Base-by-base conservation (phyloP, 2,113 vertebrate species). In the Piprites chloris region DNA sequence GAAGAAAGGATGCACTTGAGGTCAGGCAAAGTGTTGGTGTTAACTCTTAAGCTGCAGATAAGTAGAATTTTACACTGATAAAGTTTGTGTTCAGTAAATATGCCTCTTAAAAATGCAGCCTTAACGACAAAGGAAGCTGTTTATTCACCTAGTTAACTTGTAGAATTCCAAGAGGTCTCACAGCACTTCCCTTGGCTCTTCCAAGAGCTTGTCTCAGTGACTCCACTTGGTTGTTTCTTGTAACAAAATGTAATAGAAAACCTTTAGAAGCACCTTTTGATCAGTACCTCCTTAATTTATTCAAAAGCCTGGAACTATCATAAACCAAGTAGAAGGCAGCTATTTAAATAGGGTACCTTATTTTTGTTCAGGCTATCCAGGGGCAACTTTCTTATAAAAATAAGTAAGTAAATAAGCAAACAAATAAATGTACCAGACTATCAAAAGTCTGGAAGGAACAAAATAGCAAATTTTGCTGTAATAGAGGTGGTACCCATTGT, bases 401-500 rank as follows among this genome's bases (percentile, higher is more conserved):
- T 37, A 65, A 14, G 0, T 8, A 42, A 58, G 9, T 21, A 69
- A 69, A 10, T 32, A 21, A 79, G 10, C 18, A 68, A 41, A 39
- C 13, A 65, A 77, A 65, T 6, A 56, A 19, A 33, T 6, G 3
- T 46, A 20, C 12, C 35, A 50, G 11, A 27, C 76, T 41, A 87
- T 37, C 37, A 87, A 37, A 21, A 72, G 33, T 19, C 47, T 39
- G 14, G 16, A 67, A 87, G 35, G 66, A 87, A 42, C 6, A 53
- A 56, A 66, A 71, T 0, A 28, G 30, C 11, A 71, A 41, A 6
- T 39, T 83, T 68, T 75, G 18, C 39, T 71, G 5, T 15, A 67
- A 56, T 18, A 59, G 2, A 3, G 14, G 23, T 46, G 21, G 27
- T 90, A 98, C 96, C 97, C 98, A 93, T 95, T 86, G 35, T 96